A percentile compares a stretch with the other conserved stretches of the same genome.
Conservation (phyloP, 2,113 vertebrate species). For the Ranitomeya variabilis region DNA sequence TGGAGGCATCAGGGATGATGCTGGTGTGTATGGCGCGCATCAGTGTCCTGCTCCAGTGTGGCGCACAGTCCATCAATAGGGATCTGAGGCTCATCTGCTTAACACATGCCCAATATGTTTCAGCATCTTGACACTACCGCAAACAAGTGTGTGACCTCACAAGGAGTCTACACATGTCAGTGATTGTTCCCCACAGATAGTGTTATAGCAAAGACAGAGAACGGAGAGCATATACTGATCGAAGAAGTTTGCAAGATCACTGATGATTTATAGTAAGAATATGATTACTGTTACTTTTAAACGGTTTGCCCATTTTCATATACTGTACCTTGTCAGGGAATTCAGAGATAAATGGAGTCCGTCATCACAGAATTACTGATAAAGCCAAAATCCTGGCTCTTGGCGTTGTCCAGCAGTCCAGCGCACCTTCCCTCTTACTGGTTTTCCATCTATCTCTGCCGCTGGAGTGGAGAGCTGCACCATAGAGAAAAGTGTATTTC, state of each 20-base stretch:
- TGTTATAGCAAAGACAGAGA: background rate
- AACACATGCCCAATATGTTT: conserved; percentile 1
- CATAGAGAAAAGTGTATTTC: too few species aligned
- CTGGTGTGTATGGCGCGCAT: background rate
- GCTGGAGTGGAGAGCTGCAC: too few species aligned
- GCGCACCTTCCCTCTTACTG: too few species aligned
- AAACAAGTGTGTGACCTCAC: background rate
- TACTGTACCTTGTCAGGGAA: too few species aligned
- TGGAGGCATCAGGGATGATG: background rate
- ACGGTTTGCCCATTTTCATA: too few species aligned
- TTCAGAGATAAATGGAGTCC: too few species aligned
- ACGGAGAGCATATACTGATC: background rate
- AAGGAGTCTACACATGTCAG: background rate
- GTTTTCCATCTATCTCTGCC: too few species aligned
- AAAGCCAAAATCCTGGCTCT: too few species aligned
- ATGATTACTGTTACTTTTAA: background rate
- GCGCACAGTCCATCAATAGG: background rate
- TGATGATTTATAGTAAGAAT: conserved; percentile 15
- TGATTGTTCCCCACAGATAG: conserved; percentile 14
- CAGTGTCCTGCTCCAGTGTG: background rate
- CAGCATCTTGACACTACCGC: background rate
- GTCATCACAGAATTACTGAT: too few species aligned
- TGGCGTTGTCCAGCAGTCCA: too few species aligned
- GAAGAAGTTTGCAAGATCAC: background rate
- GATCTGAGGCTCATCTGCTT: conserved; percentile 3